A percentile compares a stretch with the other conserved stretches of the same genome.
These are phyloP conservation scores for Halcyon smyrnensis DNA, from an alignment of 2,797 vertebrate species.

Conservation along the genomic window DNA sequence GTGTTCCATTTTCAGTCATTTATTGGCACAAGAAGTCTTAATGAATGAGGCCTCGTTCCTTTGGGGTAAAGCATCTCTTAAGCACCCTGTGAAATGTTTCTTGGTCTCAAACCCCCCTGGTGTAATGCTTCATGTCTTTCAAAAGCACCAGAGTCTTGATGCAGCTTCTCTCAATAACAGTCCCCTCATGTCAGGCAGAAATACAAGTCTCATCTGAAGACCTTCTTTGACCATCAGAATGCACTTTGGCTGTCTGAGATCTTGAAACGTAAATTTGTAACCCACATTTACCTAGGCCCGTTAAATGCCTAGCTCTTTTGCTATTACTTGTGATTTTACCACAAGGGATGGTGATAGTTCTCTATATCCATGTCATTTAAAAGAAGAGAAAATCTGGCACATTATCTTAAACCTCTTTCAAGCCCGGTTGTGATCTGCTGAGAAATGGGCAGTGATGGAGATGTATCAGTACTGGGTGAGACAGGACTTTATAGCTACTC, in stretches of 20 bases:
- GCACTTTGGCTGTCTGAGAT: not conserved
- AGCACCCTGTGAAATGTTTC: not conserved
- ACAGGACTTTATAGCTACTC: not conserved
- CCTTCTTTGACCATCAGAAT: not conserved
- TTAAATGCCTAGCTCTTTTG: not conserved
- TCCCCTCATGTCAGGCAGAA: not conserved
- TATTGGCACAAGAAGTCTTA: not conserved
- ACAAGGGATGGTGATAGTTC: not conserved
- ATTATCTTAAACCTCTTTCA: not conserved
- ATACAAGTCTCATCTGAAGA: conserved; percentile 15
- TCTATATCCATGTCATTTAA: not conserved
- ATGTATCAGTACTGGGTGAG: not conserved
- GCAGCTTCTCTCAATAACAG: not conserved
- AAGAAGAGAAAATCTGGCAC: conserved; percentile 19
- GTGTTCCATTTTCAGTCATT: not conserved
- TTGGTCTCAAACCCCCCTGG: not conserved
- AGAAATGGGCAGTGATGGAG: conserved; percentile 1
- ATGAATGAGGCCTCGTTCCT: not conserved
- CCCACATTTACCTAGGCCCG: not conserved
- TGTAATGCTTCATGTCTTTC: not conserved
- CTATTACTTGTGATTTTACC: not conserved
- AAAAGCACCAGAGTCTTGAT: not conserved
- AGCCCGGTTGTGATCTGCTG: not conserved
- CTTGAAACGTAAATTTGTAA: conserved; percentile 4
- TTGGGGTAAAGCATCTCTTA: not conserved